These are phyloP conservation scores for Eublepharis macularius DNA, from an alignment of 2,113 vertebrate genomes.

Conservation along the genomic window DNA sequence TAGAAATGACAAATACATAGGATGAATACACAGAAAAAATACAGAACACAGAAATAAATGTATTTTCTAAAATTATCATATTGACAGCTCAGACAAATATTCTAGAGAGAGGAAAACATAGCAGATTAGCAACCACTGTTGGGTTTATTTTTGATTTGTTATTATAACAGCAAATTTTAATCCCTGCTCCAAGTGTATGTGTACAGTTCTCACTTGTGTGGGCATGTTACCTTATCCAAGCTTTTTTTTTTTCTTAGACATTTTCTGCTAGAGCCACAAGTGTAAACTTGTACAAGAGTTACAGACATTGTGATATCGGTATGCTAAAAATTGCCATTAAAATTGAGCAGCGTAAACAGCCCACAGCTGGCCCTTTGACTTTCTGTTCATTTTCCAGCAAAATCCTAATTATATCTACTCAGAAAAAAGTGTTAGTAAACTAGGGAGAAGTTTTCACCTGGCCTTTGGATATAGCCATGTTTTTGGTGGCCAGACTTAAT, in stretches of 20 bases:
- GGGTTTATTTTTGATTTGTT: background rate
- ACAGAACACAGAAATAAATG: accelerated
- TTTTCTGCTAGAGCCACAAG: background rate
- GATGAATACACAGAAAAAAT: background rate
- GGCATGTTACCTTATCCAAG: background rate
- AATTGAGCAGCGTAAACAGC: background rate
- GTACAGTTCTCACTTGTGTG: background rate
- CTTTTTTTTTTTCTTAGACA: background rate
- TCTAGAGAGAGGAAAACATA: background rate
- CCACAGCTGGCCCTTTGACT: background rate
- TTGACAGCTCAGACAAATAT: background rate
- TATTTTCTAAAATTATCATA: background rate
- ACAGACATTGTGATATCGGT: background rate
- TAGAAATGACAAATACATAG: background rate
- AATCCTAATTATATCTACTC: background rate
- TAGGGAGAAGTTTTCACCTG: background rate
- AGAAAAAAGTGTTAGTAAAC: background rate
- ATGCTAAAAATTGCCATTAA: background rate
- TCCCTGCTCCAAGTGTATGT: background rate
- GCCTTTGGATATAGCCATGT: background rate
- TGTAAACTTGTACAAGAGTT: background rate
- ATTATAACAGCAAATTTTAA: background rate
- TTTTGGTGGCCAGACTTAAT: background rate
- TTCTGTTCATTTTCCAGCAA: background rate
- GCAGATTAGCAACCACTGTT: background rate